phyloP scores from a whole-genome alignment of 2,113 vertebrate species.

The Pygoscelis adeliae region DNA sequence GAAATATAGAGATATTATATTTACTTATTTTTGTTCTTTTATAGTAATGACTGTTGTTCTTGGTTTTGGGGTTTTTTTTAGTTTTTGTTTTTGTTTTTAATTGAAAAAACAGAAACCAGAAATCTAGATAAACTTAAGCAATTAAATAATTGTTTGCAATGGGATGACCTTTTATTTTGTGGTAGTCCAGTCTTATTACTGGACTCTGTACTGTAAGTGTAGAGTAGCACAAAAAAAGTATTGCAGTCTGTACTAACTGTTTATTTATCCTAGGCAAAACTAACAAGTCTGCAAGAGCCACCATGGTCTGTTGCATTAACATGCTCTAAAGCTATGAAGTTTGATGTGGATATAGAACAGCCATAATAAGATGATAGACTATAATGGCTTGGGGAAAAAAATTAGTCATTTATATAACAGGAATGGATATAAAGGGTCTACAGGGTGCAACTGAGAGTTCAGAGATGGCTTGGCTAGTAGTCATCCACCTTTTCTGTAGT shows the following conservation, averaged over 20 bases:
- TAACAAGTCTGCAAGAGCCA: neutral
- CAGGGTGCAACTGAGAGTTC: neutral
- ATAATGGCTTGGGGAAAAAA: neutral
- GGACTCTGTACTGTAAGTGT: neutral
- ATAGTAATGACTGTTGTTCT: neutral
- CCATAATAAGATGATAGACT: neutral
- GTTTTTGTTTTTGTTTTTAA: no score
- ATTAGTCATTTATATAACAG: neutral
- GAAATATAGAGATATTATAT: neutral
- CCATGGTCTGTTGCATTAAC: neutral
- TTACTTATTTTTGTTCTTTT: neutral
- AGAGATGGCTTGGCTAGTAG: neutral
- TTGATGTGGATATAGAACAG: neutral
- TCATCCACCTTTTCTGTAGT: neutral
- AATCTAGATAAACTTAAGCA: neutral
- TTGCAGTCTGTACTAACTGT: neutral
- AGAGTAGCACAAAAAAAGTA: neutral
- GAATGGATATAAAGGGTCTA: neutral
- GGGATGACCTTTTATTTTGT: neutral
- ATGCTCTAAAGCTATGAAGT: neutral
- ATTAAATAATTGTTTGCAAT: neutral
- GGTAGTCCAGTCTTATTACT: neutral
- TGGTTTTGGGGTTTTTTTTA: neutral
- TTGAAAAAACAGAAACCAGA: neutral
- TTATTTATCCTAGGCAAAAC: neutral